Evolutionary conservation across 2,113 vertebrate species (phyloP).

Genomic region (Pluvianellus socialis): DNA sequence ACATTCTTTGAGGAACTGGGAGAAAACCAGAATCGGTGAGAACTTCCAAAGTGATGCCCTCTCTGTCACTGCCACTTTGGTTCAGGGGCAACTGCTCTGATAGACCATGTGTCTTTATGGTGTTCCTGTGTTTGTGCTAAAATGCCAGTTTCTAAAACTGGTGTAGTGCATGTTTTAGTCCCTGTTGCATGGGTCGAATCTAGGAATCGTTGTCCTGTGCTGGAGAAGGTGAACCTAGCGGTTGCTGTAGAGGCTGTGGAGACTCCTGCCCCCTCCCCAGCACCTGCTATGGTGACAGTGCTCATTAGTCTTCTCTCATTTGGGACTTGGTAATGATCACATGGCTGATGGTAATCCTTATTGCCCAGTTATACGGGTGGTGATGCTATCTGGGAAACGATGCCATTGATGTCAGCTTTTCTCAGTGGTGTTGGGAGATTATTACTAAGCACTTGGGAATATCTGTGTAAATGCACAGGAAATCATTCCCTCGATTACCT

Average conservation of each 20-base stretch:
- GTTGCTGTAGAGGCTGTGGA: background rate
- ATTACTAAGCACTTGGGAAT: background rate
- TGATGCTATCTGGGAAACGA: background rate
- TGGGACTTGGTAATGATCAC: background rate
- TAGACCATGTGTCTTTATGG: background rate
- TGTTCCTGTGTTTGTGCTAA: background rate
- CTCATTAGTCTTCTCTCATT: rapidly evolving
- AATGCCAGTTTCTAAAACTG: background rate
- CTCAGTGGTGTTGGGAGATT: background rate
- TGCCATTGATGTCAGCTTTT: background rate
- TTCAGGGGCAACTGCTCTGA: background rate
- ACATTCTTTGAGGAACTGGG: background rate
- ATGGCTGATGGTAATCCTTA: background rate
- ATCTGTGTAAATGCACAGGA: background rate
- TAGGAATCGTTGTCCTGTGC: background rate
- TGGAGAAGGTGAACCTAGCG: background rate
- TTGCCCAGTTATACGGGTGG: background rate
- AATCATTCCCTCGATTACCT: background rate
- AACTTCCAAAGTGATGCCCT: background rate
- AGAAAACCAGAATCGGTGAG: background rate
- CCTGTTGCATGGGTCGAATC: background rate
- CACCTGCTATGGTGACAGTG: background rate
- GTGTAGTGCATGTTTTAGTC: background rate
- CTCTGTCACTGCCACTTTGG: background rate
- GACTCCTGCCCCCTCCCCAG: background rate